Conservation (phyloP, 2,888 invertebrate species). For the Drosophila fulvimacula region DNA sequence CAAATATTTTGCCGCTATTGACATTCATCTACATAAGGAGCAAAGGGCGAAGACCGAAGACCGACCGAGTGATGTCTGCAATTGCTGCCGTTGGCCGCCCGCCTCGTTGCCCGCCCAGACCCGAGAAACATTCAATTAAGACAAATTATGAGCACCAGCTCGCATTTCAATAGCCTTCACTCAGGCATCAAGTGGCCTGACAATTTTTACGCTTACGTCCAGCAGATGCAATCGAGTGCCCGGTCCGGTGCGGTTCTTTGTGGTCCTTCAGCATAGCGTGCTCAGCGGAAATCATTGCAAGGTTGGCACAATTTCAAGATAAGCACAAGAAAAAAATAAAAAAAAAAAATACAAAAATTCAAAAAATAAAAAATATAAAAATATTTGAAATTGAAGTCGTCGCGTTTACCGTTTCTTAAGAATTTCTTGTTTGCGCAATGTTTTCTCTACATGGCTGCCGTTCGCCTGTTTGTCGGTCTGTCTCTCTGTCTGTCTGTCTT, state of each 20-base stretch:
- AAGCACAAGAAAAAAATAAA: slow-evolving; percentile 34
- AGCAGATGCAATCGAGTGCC: slow-evolving; percentile 11
- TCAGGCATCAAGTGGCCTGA: slow-evolving; percentile 44
- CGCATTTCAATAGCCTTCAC: slow-evolving; percentile 66
- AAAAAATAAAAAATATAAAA: slow-evolving; percentile 27
- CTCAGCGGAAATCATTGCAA: slow-evolving; percentile 59
- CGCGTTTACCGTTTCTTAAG: slow-evolving; percentile 34
- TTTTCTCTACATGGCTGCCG: slow-evolving; percentile 9
- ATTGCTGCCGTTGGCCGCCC: not conserved
- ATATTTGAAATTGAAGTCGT: slow-evolving; percentile 30
- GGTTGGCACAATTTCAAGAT: slow-evolving; percentile 60
- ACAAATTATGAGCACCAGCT: slow-evolving; percentile 74
- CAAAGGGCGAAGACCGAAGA: slow-evolving; percentile 17
- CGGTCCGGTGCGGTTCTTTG: slow-evolving; percentile 9
- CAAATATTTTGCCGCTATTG: slow-evolving; percentile 80
- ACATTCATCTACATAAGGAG: slow-evolving; percentile 72
- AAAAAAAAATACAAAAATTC: slow-evolving; percentile 28
- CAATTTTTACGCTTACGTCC: slow-evolving; percentile 29
- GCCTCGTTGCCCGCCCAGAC: not conserved
- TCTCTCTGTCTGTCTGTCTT: not conserved
- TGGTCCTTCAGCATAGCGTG: slow-evolving; percentile 48
- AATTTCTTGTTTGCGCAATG: slow-evolving; percentile 23
- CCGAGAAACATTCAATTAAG: slow-evolving; percentile 68
- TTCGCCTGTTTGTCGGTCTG: not conserved
- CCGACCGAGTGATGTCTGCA: slow-evolving; percentile 11